These are phyloP conservation scores for Heliconius nattereri DNA, from an alignment of 1,140 invertebrate genomes.

Conservation along the genomic window DNA sequence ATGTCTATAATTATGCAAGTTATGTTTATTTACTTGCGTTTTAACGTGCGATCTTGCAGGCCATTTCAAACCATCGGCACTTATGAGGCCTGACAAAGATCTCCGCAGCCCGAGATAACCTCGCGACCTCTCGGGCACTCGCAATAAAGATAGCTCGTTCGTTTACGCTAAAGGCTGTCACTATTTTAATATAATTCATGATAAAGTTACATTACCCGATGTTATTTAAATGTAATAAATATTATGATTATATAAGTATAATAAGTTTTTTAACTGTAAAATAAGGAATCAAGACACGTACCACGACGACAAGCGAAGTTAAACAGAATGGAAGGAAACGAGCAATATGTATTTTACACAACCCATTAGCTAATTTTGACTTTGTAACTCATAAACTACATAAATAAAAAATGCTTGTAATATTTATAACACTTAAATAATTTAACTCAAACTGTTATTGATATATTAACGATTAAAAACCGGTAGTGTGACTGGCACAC, in stretches of 20 bases:
- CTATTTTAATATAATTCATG: slow-evolving; percentile 23
- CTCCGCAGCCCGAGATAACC: slow-evolving; percentile 52
- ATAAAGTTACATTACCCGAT: not conserved
- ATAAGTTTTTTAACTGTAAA: no score
- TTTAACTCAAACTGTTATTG: no score
- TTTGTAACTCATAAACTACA: no score
- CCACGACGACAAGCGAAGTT: no score
- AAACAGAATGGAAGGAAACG: no score
- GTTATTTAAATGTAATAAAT: not conserved
- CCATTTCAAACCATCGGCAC: slow-evolving; percentile 46
- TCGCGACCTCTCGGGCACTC: slow-evolving; percentile 47
- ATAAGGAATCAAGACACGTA: no score
- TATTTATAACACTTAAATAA: no score
- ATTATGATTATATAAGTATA: not conserved
- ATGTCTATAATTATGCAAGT: slow-evolving; percentile 49
- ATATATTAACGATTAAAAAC: no score
- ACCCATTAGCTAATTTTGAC: no score
- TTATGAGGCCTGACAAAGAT: slow-evolving; percentile 55
- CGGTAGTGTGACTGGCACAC: no score
- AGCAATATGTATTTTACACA: no score
- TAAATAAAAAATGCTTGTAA: no score
- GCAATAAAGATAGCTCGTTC: slow-evolving; percentile 50
- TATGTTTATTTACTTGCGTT: slow-evolving; percentile 42
- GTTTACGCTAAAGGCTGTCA: slow-evolving; percentile 31
- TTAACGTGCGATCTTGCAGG: slow-evolving; percentile 28